Base-by-base conservation (phyloP, 2,888 invertebrate genomes). In the Hypomecis punctinalis region DNA sequence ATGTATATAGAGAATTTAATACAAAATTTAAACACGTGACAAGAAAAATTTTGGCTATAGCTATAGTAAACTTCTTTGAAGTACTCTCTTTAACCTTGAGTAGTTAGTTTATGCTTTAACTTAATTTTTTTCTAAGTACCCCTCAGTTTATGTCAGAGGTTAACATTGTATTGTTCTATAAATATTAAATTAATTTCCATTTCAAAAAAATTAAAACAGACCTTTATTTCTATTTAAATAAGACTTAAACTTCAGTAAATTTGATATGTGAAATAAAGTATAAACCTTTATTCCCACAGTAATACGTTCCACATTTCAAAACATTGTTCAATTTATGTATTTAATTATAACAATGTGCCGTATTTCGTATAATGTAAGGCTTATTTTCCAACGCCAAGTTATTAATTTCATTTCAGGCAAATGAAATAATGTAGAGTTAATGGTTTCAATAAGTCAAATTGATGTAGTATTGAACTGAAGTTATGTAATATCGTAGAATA, bases 381-480 rank as follows among this genome's bases (percentile, higher is more conserved):
- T 56, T 10, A 47, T 23, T 23, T 56, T 56, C 13, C 39, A 39
- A 23, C 13, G 36, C 33, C 3, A n/a, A n/a, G 5, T 23, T 47
- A 13, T 37, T 46, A 47, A 11, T 7, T 45, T 11, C 45, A 45
- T 45, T 43, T 43, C 54, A 36, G 11, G 5, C 11, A 5, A 39
- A 42, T 36, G 13, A 55, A 46, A 56, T 56, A 39, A 43, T 33
- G 42, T 33, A 33, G 33, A 45, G 43, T 11, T 55, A 55, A 55
- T 56, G 56, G 23, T 10, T 47, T 47, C 47, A 56, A 46, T 46
- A 56, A 33, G 9, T 47, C 33, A 56, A 35, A 47, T 39, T 56
- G 56, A 47, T 46, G 39, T 10, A 56, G 39, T 37, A 6, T 45
- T 45, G 11, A 11, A 11, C 11, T 49, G 10, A 35, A 47, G 46